Evolutionary conservation across 2,797 vertebrate genomes (phyloP).

Genomic region (Cygnus olor): DNA sequence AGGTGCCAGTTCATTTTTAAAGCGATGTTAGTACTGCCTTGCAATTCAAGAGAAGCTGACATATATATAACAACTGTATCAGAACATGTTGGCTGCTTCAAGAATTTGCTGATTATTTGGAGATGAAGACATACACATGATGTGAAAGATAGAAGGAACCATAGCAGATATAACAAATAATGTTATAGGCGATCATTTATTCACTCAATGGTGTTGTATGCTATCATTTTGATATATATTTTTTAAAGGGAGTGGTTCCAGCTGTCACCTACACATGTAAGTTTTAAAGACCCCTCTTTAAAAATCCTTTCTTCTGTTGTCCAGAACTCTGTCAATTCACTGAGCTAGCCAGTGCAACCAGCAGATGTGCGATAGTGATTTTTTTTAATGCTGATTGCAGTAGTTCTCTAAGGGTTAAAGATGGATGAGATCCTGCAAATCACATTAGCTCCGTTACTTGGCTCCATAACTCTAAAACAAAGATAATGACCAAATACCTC

Average conservation of each 20-base stretch:
- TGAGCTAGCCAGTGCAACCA: not conserved
- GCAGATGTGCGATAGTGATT: no score
- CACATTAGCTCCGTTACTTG: not conserved
- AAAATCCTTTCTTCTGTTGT: not conserved
- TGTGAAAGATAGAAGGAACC: accelerated
- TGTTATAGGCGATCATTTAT: not conserved
- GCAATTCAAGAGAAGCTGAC: not conserved
- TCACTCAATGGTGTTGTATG: not conserved
- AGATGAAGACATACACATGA: not conserved
- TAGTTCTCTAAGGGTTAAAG: not conserved
- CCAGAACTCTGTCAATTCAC: not conserved
- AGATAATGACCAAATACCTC: not conserved
- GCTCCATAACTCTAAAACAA: not conserved
- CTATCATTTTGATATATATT: not conserved
- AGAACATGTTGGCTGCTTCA: not conserved
- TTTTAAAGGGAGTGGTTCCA: not conserved
- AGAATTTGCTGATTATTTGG: not conserved
- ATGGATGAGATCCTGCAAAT: not conserved
- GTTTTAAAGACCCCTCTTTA: not conserved
- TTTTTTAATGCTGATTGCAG: not conserved
- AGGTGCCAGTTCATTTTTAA: not conserved
- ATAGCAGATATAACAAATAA: not conserved
- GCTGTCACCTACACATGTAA: not conserved
- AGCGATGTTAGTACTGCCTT: not conserved
- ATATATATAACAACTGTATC: not conserved